A percentile compares a stretch with the other conserved stretches of the same genome.
phyloP scores from a whole-genome alignment of 2,113 vertebrate species.

The Eira barbara region DNA sequence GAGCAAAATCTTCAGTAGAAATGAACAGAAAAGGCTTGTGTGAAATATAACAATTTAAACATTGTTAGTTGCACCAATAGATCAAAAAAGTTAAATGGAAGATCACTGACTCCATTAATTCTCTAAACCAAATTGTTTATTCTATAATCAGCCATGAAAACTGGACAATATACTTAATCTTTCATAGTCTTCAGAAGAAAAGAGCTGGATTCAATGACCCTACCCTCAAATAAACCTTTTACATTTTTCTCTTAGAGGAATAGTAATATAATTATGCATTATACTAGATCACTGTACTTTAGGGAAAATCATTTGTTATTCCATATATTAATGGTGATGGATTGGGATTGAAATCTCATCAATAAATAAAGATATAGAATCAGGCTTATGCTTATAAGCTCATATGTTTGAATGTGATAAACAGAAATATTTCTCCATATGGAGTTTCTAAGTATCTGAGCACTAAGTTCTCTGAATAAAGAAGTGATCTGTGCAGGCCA shows the following conservation, averaged over 20 bases:
- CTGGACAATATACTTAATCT: not conserved
- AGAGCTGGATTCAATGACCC: not conserved
- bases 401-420: not conserved
- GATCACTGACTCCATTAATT: not conserved
- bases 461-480: conserved; percentile 15
- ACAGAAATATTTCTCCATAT: not conserved
- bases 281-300: not conserved
- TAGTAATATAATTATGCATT: not conserved
- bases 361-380: conserved; percentile 10
- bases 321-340: not conserved
- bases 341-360: not conserved
- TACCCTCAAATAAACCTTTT: not conserved
- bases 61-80: not conserved
- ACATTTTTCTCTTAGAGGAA: not conserved
- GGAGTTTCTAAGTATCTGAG: not conserved
- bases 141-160: not conserved
- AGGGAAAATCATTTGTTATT: not conserved
- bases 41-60: not conserved
- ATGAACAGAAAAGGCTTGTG: not conserved
- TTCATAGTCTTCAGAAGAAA: conserved; percentile 25
- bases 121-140: not conserved
- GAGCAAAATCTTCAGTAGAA: not conserved
- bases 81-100: conserved; percentile 37
- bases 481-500: not conserved
- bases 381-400: not conserved